phyloP scores from a whole-genome alignment of 2,113 vertebrate species.

The Rhinopomastus cyanomelas region DNA sequence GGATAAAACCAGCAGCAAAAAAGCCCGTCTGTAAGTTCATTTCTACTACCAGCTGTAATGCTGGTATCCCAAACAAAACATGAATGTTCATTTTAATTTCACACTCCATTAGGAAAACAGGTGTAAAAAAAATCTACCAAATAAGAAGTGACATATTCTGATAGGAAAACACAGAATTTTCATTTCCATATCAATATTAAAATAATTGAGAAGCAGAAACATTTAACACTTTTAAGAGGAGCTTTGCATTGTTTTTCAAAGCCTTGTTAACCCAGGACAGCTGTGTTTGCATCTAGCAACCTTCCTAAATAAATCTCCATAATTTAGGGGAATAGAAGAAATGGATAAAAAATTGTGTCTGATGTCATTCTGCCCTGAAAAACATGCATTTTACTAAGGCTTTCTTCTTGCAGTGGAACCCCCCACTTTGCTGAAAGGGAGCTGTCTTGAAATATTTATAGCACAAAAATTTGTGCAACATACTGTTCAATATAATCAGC shows the following conservation, averaged over 20 bases:
- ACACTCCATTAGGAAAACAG: slow-evolving; percentile 5
- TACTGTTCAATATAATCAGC: not conserved
- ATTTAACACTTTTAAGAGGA: not conserved
- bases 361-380: not conserved
- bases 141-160: slow-evolving; percentile 6
- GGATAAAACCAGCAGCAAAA: not conserved
- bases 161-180: not conserved
- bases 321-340: not conserved
- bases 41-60: not conserved
- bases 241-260: not conserved
- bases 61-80: not conserved
- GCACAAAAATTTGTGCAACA: not conserved
- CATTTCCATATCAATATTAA: not conserved
- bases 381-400: not conserved
- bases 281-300: not conserved
- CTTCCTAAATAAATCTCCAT: not conserved
- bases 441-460: not conserved
- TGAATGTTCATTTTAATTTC: slow-evolving; percentile 8
- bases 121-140: slow-evolving; percentile 14
- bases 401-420: not conserved
- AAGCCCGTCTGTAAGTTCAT: not conserved
- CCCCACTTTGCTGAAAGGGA: not conserved
- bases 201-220: not conserved
- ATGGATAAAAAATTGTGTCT: not conserved
- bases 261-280: not conserved